phyloP scores from a whole-genome alignment of 1,140 invertebrate genomes.

The Centruroides sculpturatus region DNA sequence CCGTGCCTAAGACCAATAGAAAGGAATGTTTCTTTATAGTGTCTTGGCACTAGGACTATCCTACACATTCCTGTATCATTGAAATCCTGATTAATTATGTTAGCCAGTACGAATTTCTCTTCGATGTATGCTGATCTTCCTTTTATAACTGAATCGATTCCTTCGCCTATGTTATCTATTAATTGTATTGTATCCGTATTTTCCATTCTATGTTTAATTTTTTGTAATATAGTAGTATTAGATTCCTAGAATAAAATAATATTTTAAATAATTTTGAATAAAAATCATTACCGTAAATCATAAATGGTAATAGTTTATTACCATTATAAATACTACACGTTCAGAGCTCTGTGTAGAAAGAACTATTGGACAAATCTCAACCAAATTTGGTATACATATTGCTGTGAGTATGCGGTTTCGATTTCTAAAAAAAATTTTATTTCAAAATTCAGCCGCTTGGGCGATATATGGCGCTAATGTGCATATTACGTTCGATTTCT shows the following conservation, averaged over 20 bases:
- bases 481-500: too few species aligned
- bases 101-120: constrained; percentile 2
- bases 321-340: too few species aligned
- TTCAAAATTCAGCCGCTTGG: too few species aligned
- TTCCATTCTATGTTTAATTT: neutral
- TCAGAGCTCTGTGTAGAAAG: too few species aligned
- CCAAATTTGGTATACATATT: too few species aligned
- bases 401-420: too few species aligned
- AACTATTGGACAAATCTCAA: too few species aligned
- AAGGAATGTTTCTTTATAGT: constrained; percentile 3
- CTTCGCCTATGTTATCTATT: neutral
- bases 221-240: neutral
- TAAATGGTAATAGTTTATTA: too few species aligned
- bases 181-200: neutral
- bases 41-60: constrained; percentile 1
- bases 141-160: neutral
- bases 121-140: constrained; percentile 1
- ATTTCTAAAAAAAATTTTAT: too few species aligned
- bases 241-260: constrained; percentile 3
- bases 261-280: too few species aligned
- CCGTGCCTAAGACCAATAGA: constrained; percentile 7
- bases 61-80: constrained; percentile 1
- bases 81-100: constrained; percentile 1
- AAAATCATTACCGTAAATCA: too few species aligned
- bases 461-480: too few species aligned